phyloP scores from a whole-genome alignment of 2,888 invertebrate species.

The Tetranychus truncatus region DNA sequence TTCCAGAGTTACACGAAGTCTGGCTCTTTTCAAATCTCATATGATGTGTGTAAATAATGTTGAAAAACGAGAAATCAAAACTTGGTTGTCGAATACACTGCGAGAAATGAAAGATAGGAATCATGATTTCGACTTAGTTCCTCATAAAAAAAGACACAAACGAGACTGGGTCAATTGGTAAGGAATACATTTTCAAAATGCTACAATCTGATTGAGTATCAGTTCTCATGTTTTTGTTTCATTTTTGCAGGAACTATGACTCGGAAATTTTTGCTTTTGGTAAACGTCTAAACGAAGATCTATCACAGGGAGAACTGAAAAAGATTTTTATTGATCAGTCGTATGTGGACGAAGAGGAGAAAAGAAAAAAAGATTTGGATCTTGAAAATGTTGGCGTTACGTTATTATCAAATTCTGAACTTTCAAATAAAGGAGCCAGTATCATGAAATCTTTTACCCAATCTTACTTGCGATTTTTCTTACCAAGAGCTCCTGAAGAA shows the following conservation, averaged over 20 bases:
- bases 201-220: not conserved
- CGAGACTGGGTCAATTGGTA: constrained; percentile 18
- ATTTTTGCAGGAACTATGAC: constrained; percentile 51
- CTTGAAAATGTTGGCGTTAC: constrained; percentile 38
- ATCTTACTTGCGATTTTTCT: constrained; percentile 47
- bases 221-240: not conserved
- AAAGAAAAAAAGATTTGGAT: constrained; percentile 48
- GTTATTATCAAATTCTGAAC: constrained; percentile 47
- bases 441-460: constrained; percentile 48
- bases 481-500: constrained; percentile 55
- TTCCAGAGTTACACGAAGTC: not conserved
- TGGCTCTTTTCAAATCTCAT: not conserved
- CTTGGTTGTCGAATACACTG: constrained; percentile 8
- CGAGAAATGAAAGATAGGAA: constrained; percentile 18
- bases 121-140: constrained; percentile 12
- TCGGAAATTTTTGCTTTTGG: constrained; percentile 74
- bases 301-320: constrained; percentile 48
- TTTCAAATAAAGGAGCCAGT: constrained; percentile 48
- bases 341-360: constrained; percentile 51
- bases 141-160: constrained; percentile 1
- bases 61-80: not conserved
- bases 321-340: constrained; percentile 61
- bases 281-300: constrained; percentile 61
- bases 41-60: not conserved
- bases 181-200: not conserved